Base-by-base conservation (phyloP, 1,140 invertebrate genomes). In the Sycophila sp. region DNA sequence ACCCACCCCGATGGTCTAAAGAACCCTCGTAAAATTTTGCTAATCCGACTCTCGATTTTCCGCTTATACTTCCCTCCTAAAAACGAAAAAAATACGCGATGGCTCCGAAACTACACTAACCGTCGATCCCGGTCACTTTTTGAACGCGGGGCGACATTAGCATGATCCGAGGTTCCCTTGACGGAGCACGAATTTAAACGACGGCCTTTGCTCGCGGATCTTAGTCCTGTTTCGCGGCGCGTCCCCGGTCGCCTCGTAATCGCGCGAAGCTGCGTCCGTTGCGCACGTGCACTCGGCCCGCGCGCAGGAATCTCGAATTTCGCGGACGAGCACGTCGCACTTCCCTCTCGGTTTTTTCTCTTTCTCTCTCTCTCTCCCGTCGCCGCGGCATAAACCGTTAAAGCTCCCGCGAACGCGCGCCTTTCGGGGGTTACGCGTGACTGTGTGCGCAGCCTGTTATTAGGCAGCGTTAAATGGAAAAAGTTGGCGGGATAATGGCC, bases 261-360 rank as follows among this genome's bases (percentile, higher is more conserved):
- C n/a, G n/a, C n/a, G n/a, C n/a, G n/a, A n/a, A n/a, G n/a, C n/a
- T n/a, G n/a, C n/a, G n/a, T n/a, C n/a, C n/a, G n/a, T n/a, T n/a
- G n/a, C n/a, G n/a, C n/a, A n/a, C n/a, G n/a, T n/a, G n/a, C n/a
- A n/a, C n/a, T n/a, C n/a, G n/a, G n/a, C n/a, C n/a, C n/a, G n/a
- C n/a, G n/a, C n/a, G n/a, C n/a, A n/a, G 53, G 49, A 53, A 53
- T 53, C 26, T 26, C 49, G 15, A 53, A 53, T 53, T 53, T 53
- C 28, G n/a, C 49, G 49, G 11, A n/a, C n/a, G n/a, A n/a, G n/a
- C 4, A 13, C n/a, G 19, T 0, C 45, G 19, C 45, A 0, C 45
- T 13, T 28, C 42, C 6, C 6, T 34, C 30, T 7, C 13, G n/a
- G n/a, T n/a, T n/a, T n/a, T n/a, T n/a, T n/a, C n/a, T n/a, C n/a